A percentile compares a stretch with the other conserved stretches of the same genome.
phyloP scores from a whole-genome alignment of 2,797 vertebrate genomes.

The Lycodopsis pacificus region DNA sequence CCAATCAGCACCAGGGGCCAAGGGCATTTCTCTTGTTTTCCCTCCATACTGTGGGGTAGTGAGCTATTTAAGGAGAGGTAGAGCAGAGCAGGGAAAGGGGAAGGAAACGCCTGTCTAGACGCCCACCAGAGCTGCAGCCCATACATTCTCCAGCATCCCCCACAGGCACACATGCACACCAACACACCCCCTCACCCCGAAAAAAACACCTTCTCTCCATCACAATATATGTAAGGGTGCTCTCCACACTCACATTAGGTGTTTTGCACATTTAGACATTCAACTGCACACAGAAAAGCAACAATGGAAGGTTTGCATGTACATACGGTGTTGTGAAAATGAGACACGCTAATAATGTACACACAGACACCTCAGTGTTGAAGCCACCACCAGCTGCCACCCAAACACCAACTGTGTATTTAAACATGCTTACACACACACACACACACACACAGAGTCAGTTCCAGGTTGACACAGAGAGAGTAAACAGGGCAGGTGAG shows the following conservation, averaged over 20 bases:
- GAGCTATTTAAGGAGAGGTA: conserved; percentile 84
- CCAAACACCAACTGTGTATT: conserved; percentile 55
- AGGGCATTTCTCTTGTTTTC: conserved; percentile 84
- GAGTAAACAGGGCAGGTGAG: conserved; percentile 87
- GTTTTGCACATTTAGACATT: conserved; percentile 22
- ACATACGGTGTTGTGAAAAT: conserved; percentile 24
- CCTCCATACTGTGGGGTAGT: conserved; percentile 64
- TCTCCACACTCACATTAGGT: background rate
- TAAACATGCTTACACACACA: conserved; percentile 16
- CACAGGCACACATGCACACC: conserved; percentile 63
- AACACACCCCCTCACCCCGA: conserved; percentile 44
- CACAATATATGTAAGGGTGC: conserved; percentile 23
- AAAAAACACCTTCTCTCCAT: conserved; percentile 45
- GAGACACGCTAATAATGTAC: conserved; percentile 34
- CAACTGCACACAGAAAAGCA: conserved; percentile 6
- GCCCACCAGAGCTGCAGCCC: conserved; percentile 77
- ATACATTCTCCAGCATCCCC: conserved; percentile 85
- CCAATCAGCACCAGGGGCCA: conserved; percentile 82
- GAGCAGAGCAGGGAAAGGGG: conserved; percentile 80
- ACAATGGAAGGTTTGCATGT: conserved; percentile 26
- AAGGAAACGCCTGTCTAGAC: conserved; percentile 89
- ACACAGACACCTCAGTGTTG: conserved; percentile 55
- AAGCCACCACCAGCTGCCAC: conserved; percentile 51
- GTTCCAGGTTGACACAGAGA: conserved; percentile 79
- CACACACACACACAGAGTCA: conserved; percentile 39